Conservation (phyloP, 2,113 vertebrate species). For the Pithys albifrons region DNA sequence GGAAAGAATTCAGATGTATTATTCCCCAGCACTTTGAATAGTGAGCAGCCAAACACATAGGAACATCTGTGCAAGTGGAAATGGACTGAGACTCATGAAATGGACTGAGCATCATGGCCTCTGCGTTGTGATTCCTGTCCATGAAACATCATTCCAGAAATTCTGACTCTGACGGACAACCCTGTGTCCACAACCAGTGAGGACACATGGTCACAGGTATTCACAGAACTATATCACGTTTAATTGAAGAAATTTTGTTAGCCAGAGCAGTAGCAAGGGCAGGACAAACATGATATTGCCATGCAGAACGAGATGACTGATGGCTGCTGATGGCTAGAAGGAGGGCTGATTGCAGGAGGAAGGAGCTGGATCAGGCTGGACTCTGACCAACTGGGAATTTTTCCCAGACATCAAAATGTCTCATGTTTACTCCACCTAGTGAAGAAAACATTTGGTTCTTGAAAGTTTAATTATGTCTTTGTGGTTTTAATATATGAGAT, state of each 20-base stretch:
- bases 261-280: neutral
- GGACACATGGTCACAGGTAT: neutral
- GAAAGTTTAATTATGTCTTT: neutral
- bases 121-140: neutral
- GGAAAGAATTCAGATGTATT: neutral
- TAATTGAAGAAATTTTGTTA: neutral
- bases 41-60: accelerated
- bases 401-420: neutral
- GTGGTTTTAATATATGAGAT: neutral
- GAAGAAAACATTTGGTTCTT: neutral
- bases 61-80: neutral
- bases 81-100: neutral
- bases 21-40: neutral
- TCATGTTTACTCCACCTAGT: neutral
- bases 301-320: neutral
- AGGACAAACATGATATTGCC: neutral
- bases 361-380: neutral
- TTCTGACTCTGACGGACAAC: neutral
- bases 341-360: neutral
- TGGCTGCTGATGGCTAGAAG: neutral
- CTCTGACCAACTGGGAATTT: neutral
- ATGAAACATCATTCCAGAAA: neutral
- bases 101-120: neutral
- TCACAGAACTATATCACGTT: accelerated
- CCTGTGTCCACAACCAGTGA: neutral